Conservation (phyloP, 1,140 invertebrate genomes). For the Mercenaria mercenaria region DNA sequence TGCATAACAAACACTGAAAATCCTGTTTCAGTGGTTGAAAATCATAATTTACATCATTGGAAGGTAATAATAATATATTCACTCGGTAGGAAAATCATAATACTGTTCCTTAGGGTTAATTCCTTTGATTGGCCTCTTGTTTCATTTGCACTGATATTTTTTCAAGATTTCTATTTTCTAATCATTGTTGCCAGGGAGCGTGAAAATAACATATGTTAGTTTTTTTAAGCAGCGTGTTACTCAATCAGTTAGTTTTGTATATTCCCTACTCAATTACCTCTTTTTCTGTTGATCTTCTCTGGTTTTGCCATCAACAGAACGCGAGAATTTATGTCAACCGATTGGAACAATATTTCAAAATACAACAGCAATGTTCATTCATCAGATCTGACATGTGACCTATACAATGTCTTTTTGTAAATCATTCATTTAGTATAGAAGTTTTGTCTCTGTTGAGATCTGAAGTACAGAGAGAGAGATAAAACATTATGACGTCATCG, state of each 20-base stretch:
- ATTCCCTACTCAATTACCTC: background rate
- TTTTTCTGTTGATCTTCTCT: background rate
- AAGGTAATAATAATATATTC: too few species aligned
- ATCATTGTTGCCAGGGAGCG: background rate
- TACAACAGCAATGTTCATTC: background rate
- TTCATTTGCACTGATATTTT: too few species aligned
- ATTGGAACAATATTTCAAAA: background rate
- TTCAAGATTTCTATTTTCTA: background rate
- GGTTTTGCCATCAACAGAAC: background rate
- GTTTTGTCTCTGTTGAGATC: too few species aligned
- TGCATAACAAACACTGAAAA: too few species aligned
- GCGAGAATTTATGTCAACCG: background rate
- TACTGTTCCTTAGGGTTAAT: too few species aligned
- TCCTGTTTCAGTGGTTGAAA: too few species aligned
- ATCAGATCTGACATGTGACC: background rate
- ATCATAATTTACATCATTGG: too few species aligned
- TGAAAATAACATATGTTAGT: conserved; percentile 9
- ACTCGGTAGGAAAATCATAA: too few species aligned
- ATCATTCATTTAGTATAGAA: too few species aligned
- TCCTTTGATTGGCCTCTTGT: too few species aligned
- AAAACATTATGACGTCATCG: too few species aligned
- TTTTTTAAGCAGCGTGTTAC: background rate
- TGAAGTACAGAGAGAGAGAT: too few species aligned
- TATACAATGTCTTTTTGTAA: background rate
- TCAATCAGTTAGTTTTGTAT: background rate